Evolutionary conservation across 2,888 invertebrate species (phyloP).

Genomic region (Leistus spinibarbis): DNA sequence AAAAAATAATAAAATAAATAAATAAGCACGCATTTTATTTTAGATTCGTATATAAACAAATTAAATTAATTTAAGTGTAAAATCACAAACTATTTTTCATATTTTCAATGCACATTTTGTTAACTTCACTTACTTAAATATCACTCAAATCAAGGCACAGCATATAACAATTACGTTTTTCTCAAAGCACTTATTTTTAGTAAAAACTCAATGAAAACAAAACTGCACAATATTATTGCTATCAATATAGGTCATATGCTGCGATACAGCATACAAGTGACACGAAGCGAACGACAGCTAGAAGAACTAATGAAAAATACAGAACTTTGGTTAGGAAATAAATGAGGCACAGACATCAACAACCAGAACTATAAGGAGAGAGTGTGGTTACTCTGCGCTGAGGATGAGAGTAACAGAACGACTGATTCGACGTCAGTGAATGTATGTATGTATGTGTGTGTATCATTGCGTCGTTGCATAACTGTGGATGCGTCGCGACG

Average conservation of each 20-base stretch:
- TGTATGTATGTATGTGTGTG: background rate
- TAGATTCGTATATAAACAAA: no score
- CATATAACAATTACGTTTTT: background rate
- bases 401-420: background rate
- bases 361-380: background rate
- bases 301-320: background rate
- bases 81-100: no score
- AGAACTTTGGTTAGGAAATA: background rate
- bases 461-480: conserved; percentile 5
- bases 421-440: background rate
- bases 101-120: no score
- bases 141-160: background rate
- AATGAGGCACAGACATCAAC: background rate
- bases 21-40: no score
- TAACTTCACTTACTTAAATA: background rate
- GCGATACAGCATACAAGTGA: background rate
- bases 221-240: background rate
- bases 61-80: no score
- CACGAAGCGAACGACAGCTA: background rate
- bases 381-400: background rate
- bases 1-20: no score
- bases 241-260: background rate
- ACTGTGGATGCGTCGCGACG: conserved; percentile 20
- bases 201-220: background rate
- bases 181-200: background rate